Base-by-base conservation (phyloP, 2,113 vertebrate species). In the Neomonachus schauinslandi region DNA sequence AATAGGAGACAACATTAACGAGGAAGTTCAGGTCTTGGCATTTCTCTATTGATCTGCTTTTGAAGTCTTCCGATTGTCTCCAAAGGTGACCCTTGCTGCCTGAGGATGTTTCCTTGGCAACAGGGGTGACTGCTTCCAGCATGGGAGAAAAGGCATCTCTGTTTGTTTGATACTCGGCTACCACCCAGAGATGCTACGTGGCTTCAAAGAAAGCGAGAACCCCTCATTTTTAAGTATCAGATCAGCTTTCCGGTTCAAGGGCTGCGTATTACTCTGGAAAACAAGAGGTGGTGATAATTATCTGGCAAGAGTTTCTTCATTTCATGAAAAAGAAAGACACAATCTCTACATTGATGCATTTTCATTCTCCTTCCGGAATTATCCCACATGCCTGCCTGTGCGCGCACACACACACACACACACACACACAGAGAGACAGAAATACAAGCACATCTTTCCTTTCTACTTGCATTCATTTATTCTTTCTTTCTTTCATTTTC, bases 61-160 rank as follows among this genome's bases (percentile, higher is more conserved):
- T 88, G 90, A 97, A 96, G 69, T 81, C 74, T 90, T 97, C 28
- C 19, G 2, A 59, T 97, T 92, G 57, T 85, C 95, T 92, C 71
- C 42, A 63, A 89, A 98, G 96, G 94, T 97, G 96, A 97, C 97
- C 89, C 71, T 90, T 65, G 71, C 31, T 0, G 7, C 95, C 63
- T 61, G 69, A 90, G 88, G 79, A n/a, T 42, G 97, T 98, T 97
- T 94, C 97, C 97, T 72, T 95, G 96, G 95, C 95, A 98, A 98
- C 97, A 94, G 59, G 33, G 51, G 89, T 84, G 76, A 84, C 74
- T 83, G 94, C 80, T 97, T 96, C 36, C 69, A 88, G 90, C 28
- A 57, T 28, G 46, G 24, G 59, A 80, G 53, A 84, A 92, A 95
- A 85, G 59, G 28, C 67, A 83, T 92, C 89, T 87, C 77, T 72